A percentile compares a stretch with the other conserved stretches of the same genome.
Conservation (phyloP, 1,140 invertebrate genomes). For the Drosophila seguyi region DNA sequence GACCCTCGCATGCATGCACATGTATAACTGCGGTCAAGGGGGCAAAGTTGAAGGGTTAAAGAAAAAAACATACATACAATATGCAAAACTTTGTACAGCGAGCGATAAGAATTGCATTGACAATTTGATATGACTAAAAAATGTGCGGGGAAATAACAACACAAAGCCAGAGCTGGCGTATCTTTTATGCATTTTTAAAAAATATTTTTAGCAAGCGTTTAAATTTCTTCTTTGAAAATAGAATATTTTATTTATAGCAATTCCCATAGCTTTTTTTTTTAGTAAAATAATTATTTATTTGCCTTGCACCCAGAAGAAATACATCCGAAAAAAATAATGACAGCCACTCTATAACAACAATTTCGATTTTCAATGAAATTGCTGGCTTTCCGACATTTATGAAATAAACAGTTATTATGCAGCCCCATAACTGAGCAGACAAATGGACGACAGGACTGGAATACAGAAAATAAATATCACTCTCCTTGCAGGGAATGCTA, state of each 20-base stretch:
- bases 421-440: slow-evolving; percentile 12
- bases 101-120: slow-evolving; percentile 11
- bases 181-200: no score
- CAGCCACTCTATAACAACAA: neutral
- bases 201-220: neutral
- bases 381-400: neutral
- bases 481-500: slow-evolving; percentile 5
- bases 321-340: neutral
- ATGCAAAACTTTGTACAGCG: slow-evolving; percentile 3
- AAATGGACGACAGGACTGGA: neutral
- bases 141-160: neutral
- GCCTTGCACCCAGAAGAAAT: neutral
- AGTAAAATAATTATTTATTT: neutral
- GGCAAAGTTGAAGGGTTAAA: slow-evolving; percentile 6
- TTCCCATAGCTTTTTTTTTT: no score
- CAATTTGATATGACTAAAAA: slow-evolving; percentile 6
- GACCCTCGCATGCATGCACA: slow-evolving; percentile 6
- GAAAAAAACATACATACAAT: neutral
- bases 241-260: neutral
- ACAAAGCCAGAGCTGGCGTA: neutral
- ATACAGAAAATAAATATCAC: slow-evolving; percentile 25
- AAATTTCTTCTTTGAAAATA: neutral
- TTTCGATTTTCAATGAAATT: slow-evolving; percentile 16
- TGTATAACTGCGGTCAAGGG: slow-evolving; percentile 19
- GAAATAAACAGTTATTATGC: slow-evolving; percentile 23